A percentile compares a stretch with the other conserved stretches of the same genome.
Conservation (phyloP, 2,113 vertebrate species). For the Toxotes chatareus region DNA sequence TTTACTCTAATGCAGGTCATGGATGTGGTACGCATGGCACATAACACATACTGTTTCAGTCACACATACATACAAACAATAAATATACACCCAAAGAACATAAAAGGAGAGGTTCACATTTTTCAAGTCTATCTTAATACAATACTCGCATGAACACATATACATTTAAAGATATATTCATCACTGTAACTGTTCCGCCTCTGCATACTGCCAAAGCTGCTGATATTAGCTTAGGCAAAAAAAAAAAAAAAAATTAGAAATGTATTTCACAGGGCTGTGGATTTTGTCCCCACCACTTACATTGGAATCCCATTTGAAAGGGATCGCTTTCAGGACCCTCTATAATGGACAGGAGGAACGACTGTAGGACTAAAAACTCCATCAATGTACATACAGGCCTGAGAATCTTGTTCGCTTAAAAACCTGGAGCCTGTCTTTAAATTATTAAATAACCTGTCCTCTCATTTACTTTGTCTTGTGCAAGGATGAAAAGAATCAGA, state of each 20-base stretch:
- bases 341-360: neutral
- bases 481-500: conserved; percentile 88
- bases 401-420: neutral
- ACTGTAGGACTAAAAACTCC: neutral
- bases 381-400: neutral
- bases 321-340: neutral
- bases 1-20: conserved; percentile 87
- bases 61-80: neutral
- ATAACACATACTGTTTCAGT: neutral
- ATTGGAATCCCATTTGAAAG: neutral
- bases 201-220: neutral
- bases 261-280: neutral
- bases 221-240: no score
- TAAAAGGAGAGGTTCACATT: neutral
- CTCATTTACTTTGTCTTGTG: conserved; percentile 26
- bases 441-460: conserved; percentile 12
- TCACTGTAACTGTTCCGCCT: neutral
- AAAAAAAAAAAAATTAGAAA: neutral
- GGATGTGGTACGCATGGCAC: conserved; percentile 83
- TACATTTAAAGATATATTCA: neutral
- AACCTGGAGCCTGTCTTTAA: neutral
- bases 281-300: neutral
- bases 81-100: neutral
- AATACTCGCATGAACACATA: neutral
- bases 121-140: neutral